phyloP scores from a whole-genome alignment of 2,797 vertebrate species.

The Cottoperca gobio region DNA sequence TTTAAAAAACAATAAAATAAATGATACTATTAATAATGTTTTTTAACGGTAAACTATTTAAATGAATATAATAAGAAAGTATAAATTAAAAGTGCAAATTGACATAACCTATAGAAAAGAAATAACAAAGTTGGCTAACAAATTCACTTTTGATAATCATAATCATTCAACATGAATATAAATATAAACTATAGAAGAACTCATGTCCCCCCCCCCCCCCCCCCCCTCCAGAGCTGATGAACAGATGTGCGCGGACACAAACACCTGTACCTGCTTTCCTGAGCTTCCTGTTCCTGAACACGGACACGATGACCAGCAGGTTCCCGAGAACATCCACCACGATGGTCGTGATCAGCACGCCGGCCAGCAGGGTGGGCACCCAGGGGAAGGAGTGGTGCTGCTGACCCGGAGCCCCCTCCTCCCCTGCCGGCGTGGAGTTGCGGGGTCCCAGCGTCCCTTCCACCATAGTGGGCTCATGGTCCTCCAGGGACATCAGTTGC shows the following conservation, averaged over 20 bases:
- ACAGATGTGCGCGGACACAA: accelerated
- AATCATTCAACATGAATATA: not conserved
- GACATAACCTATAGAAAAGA: not conserved
- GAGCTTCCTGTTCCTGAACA: slow-evolving; percentile 90
- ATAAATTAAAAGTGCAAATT: not conserved
- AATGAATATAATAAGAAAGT: not conserved
- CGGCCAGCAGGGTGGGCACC: slow-evolving; percentile 82
- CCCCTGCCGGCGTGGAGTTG: slow-evolving; percentile 59
- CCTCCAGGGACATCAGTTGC: slow-evolving; percentile 78
- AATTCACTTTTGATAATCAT: not conserved
- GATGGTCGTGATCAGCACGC: slow-evolving; percentile 88
- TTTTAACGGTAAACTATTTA: not conserved
- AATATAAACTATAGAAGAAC: not conserved
- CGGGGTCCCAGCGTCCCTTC: slow-evolving; percentile 64
- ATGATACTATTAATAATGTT: not conserved
- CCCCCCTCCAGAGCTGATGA: no score
- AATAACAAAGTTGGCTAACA: not conserved
- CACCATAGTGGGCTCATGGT: slow-evolving; percentile 62
- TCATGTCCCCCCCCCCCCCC: no score
- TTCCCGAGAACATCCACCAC: slow-evolving; percentile 88
- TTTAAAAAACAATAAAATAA: no score
- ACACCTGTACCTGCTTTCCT: slow-evolving; percentile 85
- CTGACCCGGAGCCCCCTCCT: slow-evolving; percentile 59
- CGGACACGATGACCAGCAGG: slow-evolving; percentile 89
- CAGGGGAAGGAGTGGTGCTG: slow-evolving; percentile 79